These are phyloP conservation scores for Scaeva pyrastri DNA, from an alignment of 2,888 invertebrate species.

Conservation along the genomic window DNA sequence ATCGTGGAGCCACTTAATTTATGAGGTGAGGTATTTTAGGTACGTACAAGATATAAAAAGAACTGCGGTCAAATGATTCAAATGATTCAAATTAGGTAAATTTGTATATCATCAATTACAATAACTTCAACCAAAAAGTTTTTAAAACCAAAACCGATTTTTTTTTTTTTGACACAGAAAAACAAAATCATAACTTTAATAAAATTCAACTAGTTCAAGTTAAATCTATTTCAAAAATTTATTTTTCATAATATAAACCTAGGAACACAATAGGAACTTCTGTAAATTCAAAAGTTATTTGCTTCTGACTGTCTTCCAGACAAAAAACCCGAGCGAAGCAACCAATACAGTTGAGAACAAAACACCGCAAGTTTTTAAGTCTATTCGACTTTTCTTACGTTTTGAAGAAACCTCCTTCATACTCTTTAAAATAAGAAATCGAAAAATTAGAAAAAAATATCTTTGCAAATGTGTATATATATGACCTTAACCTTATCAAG, in stretches of 20 bases:
- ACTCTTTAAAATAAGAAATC: background rate
- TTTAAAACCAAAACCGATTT: background rate
- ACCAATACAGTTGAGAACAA: constrained; percentile 47
- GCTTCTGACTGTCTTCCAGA: constrained; percentile 64
- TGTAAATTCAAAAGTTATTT: constrained; percentile 38
- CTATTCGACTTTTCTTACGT: background rate
- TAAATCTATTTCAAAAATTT: background rate
- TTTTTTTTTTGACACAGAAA: background rate
- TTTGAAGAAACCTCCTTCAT: background rate
- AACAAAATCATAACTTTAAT: constrained; percentile 11
- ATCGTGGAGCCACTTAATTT: too few relatives aligned
- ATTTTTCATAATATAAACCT: background rate
- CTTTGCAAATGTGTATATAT: background rate
- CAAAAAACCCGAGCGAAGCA: constrained; percentile 44
- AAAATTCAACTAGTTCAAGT: background rate
- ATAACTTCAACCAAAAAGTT: too few relatives aligned
- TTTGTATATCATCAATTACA: too few relatives aligned
- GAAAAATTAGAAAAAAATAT: background rate
- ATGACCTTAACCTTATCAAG: constrained; percentile 79
- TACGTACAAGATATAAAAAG: too few relatives aligned
- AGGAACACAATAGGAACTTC: constrained; percentile 2
- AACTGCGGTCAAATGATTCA: too few relatives aligned
- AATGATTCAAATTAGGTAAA: too few relatives aligned
- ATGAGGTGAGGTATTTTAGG: too few relatives aligned
- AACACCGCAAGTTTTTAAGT: constrained; percentile 2